phyloP scores from a whole-genome alignment of 2,888 invertebrate species.

The Erannis defoliaria region DNA sequence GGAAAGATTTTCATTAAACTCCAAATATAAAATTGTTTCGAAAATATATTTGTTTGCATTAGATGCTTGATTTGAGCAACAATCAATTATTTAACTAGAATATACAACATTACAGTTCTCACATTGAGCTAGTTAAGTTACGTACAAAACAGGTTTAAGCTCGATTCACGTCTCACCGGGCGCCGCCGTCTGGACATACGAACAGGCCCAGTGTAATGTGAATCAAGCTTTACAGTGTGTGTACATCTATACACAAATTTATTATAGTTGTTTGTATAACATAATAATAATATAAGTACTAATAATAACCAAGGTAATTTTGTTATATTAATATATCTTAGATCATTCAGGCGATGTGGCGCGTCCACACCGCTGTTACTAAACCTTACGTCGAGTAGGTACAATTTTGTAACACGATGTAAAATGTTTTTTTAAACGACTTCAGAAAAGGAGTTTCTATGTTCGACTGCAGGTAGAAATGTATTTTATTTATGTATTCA shows the following conservation, averaged over 20 bases:
- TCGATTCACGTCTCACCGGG: not conserved
- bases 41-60: slow-evolving; percentile 6
- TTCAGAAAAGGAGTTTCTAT: too few relatives aligned
- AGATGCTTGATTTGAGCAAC: slow-evolving; percentile 7
- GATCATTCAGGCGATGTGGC: not conserved
- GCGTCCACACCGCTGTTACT: too few relatives aligned
- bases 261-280: not conserved
- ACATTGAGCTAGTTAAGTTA: slow-evolving; percentile 1
- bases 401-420: too few relatives aligned
- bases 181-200: not conserved
- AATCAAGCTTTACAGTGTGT: not conserved
- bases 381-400: too few relatives aligned
- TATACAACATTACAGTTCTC: not conserved
- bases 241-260: not conserved
- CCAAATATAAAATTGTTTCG: not conserved
- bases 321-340: not conserved
- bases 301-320: not conserved
- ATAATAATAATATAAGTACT: too few relatives aligned
- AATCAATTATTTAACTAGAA: not conserved
- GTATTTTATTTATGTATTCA: too few relatives aligned
- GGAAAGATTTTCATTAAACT: too few relatives aligned
- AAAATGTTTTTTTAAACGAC: too few relatives aligned
- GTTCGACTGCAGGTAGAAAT: too few relatives aligned
- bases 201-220: not conserved
- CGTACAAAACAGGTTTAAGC: not conserved